These are phyloP conservation scores for Nothocercus nigrocapillus DNA, from an alignment of 2,113 vertebrate species.

Conservation along the genomic window DNA sequence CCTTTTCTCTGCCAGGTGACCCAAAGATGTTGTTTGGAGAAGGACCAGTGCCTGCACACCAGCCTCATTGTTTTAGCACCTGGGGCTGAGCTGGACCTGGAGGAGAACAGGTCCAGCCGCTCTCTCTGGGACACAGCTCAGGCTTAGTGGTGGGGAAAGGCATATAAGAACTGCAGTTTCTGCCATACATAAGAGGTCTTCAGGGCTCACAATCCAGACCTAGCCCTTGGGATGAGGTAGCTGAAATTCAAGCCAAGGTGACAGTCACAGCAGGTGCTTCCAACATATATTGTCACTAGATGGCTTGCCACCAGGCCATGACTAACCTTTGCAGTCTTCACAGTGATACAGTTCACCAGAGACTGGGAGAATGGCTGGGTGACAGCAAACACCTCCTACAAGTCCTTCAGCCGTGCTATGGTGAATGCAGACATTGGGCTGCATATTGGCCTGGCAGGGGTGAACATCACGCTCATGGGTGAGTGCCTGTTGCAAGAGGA, in stretches of 20 bases:
- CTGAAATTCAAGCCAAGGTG: background rate
- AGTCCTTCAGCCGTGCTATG: slow-evolving; percentile 85
- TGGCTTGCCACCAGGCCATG: background rate
- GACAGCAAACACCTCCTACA: slow-evolving; percentile 87
- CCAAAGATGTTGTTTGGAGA: background rate
- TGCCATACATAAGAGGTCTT: background rate
- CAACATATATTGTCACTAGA: background rate
- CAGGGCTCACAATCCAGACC: background rate
- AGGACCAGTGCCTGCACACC: background rate
- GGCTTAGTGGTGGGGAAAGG: background rate
- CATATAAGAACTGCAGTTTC: background rate
- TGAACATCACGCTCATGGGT: slow-evolving; percentile 93
- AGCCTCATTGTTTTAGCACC: background rate
- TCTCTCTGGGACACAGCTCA: accelerated
- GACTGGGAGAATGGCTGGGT: slow-evolving; percentile 88
- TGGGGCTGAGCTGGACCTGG: background rate
- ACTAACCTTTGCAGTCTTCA: background rate
- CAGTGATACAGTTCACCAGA: slow-evolving; percentile 88
- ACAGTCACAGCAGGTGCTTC: background rate
- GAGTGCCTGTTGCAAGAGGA: slow-evolving; percentile 22
- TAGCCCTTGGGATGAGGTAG: background rate
- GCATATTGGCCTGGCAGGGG: slow-evolving; percentile 86
- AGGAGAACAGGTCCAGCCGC: background rate
- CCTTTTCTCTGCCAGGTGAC: accelerated
- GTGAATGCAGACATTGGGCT: slow-evolving; percentile 84